Percentiles rank a stretch among this genome's conserved stretches.
Evolutionary conservation across 2,888 invertebrate species (phyloP).

Genomic region (Amphipyra berbera): DNA sequence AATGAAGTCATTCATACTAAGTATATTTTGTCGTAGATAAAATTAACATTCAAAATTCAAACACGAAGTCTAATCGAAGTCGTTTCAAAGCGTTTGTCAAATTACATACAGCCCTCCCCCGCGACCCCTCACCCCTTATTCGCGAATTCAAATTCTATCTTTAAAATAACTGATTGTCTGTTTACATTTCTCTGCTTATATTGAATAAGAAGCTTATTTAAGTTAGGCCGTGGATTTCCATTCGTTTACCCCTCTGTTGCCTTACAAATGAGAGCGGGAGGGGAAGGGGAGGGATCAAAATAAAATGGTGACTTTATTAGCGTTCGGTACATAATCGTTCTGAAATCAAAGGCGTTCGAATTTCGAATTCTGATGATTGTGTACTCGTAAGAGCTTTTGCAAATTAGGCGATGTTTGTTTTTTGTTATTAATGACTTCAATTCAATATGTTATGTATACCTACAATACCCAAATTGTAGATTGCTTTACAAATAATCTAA

Average conservation of each 20-base stretch:
- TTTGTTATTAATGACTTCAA: conserved; percentile 50
- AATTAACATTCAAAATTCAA: conserved; percentile 65
- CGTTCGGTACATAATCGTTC: conserved; percentile 79
- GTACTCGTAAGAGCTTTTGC: conserved; percentile 75
- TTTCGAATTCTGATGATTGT: conserved; percentile 75
- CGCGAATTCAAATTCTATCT: conserved; percentile 80
- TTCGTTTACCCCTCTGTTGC: conserved; percentile 49
- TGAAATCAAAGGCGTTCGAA: conserved; percentile 79
- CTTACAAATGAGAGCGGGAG: conserved; percentile 37
- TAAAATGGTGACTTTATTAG: conserved; percentile 79
- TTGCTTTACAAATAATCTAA: too few relatives aligned
- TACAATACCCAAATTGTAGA: too few relatives aligned
- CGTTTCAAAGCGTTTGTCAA: conserved; percentile 78
- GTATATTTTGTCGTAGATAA: conserved; percentile 34
- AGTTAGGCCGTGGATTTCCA: conserved; percentile 66
- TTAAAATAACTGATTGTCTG: conserved; percentile 88
- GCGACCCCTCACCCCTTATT: conserved; percentile 59
- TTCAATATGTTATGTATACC: conserved; percentile 10
- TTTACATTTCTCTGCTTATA: conserved; percentile 86
- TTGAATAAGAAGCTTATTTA: conserved; percentile 80
- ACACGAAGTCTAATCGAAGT: conserved; percentile 54
- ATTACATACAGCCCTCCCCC: conserved; percentile 64
- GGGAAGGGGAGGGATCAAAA: conserved; percentile 61
- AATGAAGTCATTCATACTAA: conserved; percentile 30
- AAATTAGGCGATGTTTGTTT: conserved; percentile 77